Evolutionary conservation across 1,140 invertebrate species (phyloP).

Genomic region (Heliconius hermathena): DNA sequence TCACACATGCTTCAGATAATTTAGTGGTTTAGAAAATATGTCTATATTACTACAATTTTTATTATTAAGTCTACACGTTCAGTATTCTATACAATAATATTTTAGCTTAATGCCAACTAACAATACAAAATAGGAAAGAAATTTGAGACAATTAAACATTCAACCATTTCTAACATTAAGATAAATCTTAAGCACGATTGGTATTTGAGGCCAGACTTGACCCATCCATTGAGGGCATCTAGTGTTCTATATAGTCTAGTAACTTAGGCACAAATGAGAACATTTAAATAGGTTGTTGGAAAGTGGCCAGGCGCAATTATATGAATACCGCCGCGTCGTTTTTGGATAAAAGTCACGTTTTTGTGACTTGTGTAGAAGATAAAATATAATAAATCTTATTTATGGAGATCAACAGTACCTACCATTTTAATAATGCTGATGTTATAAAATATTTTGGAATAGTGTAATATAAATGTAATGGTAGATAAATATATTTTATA

Average conservation of each 20-base stretch:
- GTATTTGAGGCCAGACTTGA: slow-evolving; percentile 16
- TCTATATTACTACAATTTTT: too few species aligned
- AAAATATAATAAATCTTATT: not conserved
- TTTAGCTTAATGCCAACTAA: not conserved
- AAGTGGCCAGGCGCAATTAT: slow-evolving; percentile 29
- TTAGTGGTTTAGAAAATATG: too few species aligned
- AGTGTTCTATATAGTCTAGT: slow-evolving; percentile 25
- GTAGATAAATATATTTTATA: too few species aligned
- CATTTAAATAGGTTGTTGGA: slow-evolving; percentile 26
- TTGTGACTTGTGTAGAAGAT: not conserved
- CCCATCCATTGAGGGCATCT: slow-evolving; percentile 13
- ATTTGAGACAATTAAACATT: too few species aligned
- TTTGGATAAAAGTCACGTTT: slow-evolving; percentile 6
- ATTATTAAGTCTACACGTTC: too few species aligned
- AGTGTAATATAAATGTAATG: too few species aligned
- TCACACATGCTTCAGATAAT: too few species aligned
- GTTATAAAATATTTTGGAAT: too few species aligned
- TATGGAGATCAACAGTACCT: not conserved
- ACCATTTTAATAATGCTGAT: too few species aligned
- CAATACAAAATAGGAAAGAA: not conserved
- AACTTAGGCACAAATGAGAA: slow-evolving; percentile 31
- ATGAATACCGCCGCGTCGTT: not conserved
- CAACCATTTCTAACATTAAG: too few species aligned
- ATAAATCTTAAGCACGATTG: not conserved
- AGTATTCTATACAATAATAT: too few species aligned